Evolutionary conservation across 2,797 vertebrate species (phyloP), one percentile per base, ranked within the genome.

Genomic region (Tauraco hartlaubi): DNA sequence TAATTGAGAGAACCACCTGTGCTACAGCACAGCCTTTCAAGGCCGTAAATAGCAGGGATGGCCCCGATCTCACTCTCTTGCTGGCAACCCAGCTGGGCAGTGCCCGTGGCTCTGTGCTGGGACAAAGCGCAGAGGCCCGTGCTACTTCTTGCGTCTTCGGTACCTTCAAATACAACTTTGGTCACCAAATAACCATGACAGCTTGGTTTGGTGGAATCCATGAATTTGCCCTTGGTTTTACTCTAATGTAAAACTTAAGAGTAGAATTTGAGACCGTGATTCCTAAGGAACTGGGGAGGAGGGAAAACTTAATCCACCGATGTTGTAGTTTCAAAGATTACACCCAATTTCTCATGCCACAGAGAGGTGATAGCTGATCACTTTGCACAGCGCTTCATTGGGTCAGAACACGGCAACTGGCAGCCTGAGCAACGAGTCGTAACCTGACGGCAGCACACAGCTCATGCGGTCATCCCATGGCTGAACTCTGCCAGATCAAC

Each of bases 31-130:
- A 19, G 0, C 33, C 26, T n/a, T 61, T 71, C 16, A 63, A 79
- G 66, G 37, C 31, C 8, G 16, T 0, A 49, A 41, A 1, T 11
- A 54, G 75, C 7, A 66, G 74, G 3, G 14, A 12, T 1, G 1
- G 35, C 28, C 26, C 26, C 44, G 16, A 9, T 59, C 20, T 28
- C 37, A 5, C 41, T 23, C 33, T 39, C 44, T n/a, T 56, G 44
- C 77, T 92, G 75, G 46, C 17, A 64, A 4, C 11, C 9, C 4
- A 1, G 33, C 12, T 7, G 31, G 44, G 28, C 12, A 15, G 3
- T 13, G 41, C 33, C 66, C 0, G 0, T 14, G 85, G 84, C 74
- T 72, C 69, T 48, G 12, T 33, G 52, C 56, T 43, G 61, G 48
- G 20, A 15, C 14, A 7, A 35, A 35, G 35, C 1, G 22, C 75